phyloP scores from a whole-genome alignment of 2,113 vertebrate genomes.

The Cryptomyrus ogoouensis region DNA sequence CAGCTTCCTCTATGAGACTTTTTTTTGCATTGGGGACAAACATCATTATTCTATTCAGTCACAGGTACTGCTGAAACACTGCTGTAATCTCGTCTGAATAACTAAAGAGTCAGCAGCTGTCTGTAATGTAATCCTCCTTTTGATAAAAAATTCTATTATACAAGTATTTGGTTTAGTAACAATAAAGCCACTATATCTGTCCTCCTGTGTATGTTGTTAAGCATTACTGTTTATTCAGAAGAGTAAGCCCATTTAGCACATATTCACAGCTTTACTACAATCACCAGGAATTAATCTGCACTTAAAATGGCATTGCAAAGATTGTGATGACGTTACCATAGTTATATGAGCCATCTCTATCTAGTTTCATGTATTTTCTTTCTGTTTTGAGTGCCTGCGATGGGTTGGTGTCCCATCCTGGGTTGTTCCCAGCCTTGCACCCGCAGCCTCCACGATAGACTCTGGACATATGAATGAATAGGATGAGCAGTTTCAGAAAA shows the following conservation, averaged over 20 bases:
- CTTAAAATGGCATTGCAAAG: neutral
- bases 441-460: too few species aligned
- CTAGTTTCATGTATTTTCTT: neutral
- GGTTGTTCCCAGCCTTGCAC: too few species aligned
- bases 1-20: neutral
- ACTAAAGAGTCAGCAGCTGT: neutral
- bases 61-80: neutral
- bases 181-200: neutral
- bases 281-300: neutral
- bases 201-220: neutral
- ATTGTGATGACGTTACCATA: neutral
- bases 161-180: neutral
- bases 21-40: neutral
- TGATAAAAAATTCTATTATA: neutral
- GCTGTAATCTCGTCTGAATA: neutral
- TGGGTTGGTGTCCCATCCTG: neutral
- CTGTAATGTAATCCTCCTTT: neutral
- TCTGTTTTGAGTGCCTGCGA: neutral
- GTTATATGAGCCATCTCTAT: neutral
- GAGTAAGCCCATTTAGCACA: neutral
- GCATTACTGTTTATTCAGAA: neutral
- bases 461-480: neutral
- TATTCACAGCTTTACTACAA: neutral
- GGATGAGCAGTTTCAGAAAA: neutral
- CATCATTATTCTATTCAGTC: neutral